phyloP scores from a whole-genome alignment of 2,113 vertebrate species.

The Rallus limicola region DNA sequence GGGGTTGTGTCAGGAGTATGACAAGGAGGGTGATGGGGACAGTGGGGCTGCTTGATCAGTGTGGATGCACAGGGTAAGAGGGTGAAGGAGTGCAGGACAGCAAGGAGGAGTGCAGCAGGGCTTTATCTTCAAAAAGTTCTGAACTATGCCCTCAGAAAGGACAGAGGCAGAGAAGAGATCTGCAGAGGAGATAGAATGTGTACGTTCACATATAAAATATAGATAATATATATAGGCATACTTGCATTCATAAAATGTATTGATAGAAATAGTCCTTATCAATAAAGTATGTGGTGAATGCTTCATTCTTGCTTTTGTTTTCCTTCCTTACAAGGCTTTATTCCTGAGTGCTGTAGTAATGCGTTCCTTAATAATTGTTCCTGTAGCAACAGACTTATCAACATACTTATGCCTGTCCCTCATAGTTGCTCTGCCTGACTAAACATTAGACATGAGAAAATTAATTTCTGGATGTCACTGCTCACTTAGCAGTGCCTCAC shows the following conservation, averaged over 20 bases:
- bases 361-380: not conserved
- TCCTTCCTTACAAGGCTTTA: not conserved
- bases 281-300: not conserved
- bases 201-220: not conserved
- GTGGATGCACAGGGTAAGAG: not conserved
- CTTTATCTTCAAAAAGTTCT: not conserved
- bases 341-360: not conserved
- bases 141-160: not conserved
- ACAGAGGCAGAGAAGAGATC: not conserved
- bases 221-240: not conserved
- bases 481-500: not conserved
- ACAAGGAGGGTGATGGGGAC: not conserved
- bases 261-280: not conserved
- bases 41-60: not conserved
- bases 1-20: not conserved
- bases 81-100: not conserved
- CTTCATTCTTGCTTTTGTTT: not conserved
- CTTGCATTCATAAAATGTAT: not conserved
- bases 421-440: not conserved
- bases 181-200: not conserved
- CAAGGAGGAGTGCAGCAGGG: not conserved
- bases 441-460: not conserved
- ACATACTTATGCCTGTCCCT: not conserved
- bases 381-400: not conserved
- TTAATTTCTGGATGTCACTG: not conserved